phyloP scores from a whole-genome alignment of 30 jellyfish, hydroid and myxozoan species.

The Aurelia sp. region DNA sequence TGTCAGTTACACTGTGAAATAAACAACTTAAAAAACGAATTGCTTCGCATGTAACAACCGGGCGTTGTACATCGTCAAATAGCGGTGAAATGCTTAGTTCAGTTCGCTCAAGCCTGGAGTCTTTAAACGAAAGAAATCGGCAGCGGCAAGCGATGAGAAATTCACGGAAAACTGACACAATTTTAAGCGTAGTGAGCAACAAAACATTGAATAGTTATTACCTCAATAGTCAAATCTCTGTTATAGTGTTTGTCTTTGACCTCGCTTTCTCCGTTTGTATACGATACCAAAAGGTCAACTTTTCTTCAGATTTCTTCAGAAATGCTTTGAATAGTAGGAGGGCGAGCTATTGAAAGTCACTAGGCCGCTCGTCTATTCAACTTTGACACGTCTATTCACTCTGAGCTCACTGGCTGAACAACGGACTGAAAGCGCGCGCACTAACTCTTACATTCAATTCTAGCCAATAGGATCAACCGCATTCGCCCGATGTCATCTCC shows the following conservation, averaged over 20 bases:
- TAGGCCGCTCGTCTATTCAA: conserved; percentile 80
- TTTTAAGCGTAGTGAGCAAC: conserved; percentile 43
- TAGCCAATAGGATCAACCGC: conserved; percentile 53
- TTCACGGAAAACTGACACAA: conserved; percentile 32
- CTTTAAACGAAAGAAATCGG: background rate
- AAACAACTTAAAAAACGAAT: background rate
- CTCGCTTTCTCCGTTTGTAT: conserved; percentile 77
- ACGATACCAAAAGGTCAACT: conserved; percentile 88
- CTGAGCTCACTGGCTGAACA: conserved; percentile 80
- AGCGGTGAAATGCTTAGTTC: too few species aligned
- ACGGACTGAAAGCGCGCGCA: conserved; percentile 87
- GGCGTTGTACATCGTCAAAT: too few species aligned
- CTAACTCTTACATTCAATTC: conserved; percentile 81
- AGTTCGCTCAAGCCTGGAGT: too few species aligned
- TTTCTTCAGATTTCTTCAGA: conserved; percentile 79
- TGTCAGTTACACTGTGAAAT: conserved; percentile 8
- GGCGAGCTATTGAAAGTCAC: conserved; percentile 77
- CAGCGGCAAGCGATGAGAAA: conserved; percentile 5
- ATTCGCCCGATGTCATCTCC: conserved; percentile 50
- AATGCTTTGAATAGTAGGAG: conserved; percentile 76
- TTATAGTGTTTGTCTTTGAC: conserved; percentile 47
- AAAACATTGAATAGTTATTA: conserved; percentile 47
- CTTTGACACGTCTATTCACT: conserved; percentile 73
- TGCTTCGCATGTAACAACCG: too few species aligned
- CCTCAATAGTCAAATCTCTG: conserved; percentile 66